These are phyloP conservation scores for Crotalus helleri DNA, from an alignment of 2,113 vertebrate species.

Conservation along the genomic window DNA sequence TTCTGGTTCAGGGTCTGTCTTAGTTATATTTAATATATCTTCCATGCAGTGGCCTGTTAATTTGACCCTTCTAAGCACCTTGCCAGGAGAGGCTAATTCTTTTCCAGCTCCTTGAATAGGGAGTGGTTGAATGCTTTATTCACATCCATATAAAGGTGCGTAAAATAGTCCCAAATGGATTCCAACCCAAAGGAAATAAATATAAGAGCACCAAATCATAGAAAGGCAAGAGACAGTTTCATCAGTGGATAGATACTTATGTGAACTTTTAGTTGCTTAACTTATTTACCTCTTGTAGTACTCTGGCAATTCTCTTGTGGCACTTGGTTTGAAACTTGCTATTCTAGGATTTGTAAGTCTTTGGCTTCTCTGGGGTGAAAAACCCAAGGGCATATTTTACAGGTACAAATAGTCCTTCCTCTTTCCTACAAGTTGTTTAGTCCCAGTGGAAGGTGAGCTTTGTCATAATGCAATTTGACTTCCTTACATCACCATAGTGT, in stretches of 20 bases:
- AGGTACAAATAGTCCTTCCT: background rate
- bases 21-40: background rate
- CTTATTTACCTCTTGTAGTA: background rate
- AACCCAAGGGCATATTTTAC: background rate
- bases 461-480: background rate
- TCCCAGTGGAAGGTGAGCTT: background rate
- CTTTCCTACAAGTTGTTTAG: background rate
- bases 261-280: background rate
- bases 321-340: background rate
- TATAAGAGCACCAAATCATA: background rate
- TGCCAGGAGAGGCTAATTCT: background rate
- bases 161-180: background rate
- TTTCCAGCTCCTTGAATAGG: background rate
- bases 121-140: background rate
- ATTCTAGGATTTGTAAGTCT: background rate
- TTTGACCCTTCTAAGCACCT: background rate
- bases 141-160: background rate
- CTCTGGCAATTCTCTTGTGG: background rate
- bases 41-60: background rate
- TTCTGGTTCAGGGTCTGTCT: background rate
- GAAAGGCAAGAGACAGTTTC: background rate
- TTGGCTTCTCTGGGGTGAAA: background rate
- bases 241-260: background rate
- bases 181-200: background rate
- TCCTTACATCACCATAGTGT: background rate